A percentile compares a stretch with the other conserved stretches of the same genome.
Evolutionary conservation across 2,113 vertebrate species (phyloP).

Genomic region (Cephalopterus ornatus): DNA sequence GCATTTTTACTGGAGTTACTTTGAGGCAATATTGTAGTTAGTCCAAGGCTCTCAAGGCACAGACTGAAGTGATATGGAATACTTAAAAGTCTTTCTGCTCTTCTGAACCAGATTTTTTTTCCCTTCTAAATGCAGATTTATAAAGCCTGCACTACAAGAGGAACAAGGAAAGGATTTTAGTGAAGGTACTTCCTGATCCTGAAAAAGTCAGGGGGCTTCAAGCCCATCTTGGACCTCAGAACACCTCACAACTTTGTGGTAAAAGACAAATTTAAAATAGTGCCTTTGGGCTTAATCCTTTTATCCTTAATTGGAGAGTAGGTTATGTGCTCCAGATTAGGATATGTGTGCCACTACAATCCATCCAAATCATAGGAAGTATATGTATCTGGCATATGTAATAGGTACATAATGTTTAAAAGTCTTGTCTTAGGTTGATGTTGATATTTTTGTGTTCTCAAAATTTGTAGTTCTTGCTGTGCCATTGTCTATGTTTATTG

Average conservation of each 20-base stretch:
- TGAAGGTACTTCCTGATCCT: slow-evolving; percentile 70
- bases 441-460: not conserved
- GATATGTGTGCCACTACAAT: slow-evolving; percentile 17
- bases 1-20: slow-evolving; percentile 29
- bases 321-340: slow-evolving; percentile 39
- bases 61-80: slow-evolving; percentile 34
- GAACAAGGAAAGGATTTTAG: slow-evolving; percentile 73
- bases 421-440: slow-evolving; percentile 7
- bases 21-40: not conserved
- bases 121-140: slow-evolving; percentile 76
- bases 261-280: slow-evolving; percentile 71
- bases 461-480: slow-evolving; percentile 2
- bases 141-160: slow-evolving; percentile 64
- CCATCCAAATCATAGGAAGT: not conserved
- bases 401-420: not conserved
- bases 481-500: not conserved
- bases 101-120: slow-evolving; percentile 68
- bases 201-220: slow-evolving; percentile 75
- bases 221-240: slow-evolving; percentile 73
- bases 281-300: slow-evolving; percentile 62
- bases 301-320: slow-evolving; percentile 57
- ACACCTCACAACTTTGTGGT: slow-evolving; percentile 69
- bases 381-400: slow-evolving; percentile 11
- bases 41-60: slow-evolving; percentile 20
- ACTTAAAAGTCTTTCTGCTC: slow-evolving; percentile 57